A percentile compares a stretch with the other conserved stretches of the same genome.
phyloP scores from a whole-genome alignment of 92 coral and sea anemone genomes.

The Parazoanthus swiftii region DNA sequence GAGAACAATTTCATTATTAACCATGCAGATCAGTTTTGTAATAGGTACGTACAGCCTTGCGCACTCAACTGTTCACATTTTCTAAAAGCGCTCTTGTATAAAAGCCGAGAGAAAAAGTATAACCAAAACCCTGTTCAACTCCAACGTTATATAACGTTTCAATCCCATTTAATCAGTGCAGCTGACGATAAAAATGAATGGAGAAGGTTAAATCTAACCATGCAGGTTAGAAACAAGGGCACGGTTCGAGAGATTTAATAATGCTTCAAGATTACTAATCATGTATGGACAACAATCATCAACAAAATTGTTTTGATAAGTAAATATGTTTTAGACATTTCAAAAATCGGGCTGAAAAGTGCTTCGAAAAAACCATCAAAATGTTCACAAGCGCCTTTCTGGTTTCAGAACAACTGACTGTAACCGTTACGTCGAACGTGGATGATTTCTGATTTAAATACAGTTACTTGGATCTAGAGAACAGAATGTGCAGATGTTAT shows the following conservation, averaged over 20 bases:
- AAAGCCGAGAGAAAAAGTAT: not conserved
- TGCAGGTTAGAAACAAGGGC: not conserved
- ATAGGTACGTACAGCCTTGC: not conserved
- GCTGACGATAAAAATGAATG: not conserved
- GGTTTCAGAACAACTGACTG: not conserved
- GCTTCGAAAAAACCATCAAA: not conserved
- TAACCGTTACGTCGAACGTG: not conserved
- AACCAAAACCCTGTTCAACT: not conserved
- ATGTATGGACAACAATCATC: not conserved
- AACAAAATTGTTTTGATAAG: not conserved
- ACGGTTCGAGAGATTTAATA: no score
- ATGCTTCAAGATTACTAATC: not conserved
- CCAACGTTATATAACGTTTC: not conserved
- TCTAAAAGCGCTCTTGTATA: conserved; percentile 6
- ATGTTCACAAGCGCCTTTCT: not conserved
- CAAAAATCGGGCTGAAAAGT: not conserved
- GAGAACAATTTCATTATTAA: not conserved
- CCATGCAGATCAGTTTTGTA: not conserved
- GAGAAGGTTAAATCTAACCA: not conserved
- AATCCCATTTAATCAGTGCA: not conserved
- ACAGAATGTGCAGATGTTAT: not conserved
- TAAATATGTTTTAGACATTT: not conserved
- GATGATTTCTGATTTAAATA: not conserved
- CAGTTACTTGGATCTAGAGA: not conserved
- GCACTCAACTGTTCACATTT: not conserved